Evolutionary conservation across 2,113 vertebrate genomes (phyloP).

Genomic region (Bubo bubo): DNA sequence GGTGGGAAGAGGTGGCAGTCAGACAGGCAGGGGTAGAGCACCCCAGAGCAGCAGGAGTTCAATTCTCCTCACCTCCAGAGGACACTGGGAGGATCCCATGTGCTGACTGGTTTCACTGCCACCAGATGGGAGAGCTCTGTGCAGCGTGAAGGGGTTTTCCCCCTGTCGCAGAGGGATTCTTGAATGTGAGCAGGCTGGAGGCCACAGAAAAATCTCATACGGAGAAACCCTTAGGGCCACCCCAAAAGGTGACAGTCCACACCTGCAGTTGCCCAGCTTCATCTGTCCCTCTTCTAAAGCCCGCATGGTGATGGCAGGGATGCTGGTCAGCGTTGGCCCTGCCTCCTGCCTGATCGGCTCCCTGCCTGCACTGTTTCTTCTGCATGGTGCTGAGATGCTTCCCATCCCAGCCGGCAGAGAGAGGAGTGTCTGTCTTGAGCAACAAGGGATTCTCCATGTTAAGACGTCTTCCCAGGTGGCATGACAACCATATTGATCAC

Average conservation of each 20-base stretch:
- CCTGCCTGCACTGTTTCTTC: neutral
- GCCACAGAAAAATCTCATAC: neutral
- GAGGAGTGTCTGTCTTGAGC: neutral
- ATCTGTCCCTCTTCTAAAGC: neutral
- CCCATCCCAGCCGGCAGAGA: neutral
- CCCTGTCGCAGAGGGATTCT: neutral
- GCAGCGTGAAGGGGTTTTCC: neutral
- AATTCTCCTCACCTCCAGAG: neutral
- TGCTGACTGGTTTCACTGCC: neutral
- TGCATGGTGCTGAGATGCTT: fast-evolving
- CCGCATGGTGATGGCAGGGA: neutral
- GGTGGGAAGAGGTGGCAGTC: neutral
- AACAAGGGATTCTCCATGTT: neutral
- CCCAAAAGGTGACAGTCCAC: neutral
- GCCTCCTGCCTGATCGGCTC: neutral
- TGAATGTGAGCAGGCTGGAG: neutral
- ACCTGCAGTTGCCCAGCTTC: neutral
- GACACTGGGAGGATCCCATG: fast-evolving
- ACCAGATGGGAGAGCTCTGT: neutral
- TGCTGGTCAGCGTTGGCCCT: neutral
- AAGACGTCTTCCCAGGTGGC: neutral
- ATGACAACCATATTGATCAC: neutral
- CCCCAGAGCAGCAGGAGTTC: neutral
- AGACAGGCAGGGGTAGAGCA: neutral
- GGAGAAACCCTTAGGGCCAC: neutral